Conservation (phyloP, 2,888 invertebrate species). For the Tipula confusa region DNA sequence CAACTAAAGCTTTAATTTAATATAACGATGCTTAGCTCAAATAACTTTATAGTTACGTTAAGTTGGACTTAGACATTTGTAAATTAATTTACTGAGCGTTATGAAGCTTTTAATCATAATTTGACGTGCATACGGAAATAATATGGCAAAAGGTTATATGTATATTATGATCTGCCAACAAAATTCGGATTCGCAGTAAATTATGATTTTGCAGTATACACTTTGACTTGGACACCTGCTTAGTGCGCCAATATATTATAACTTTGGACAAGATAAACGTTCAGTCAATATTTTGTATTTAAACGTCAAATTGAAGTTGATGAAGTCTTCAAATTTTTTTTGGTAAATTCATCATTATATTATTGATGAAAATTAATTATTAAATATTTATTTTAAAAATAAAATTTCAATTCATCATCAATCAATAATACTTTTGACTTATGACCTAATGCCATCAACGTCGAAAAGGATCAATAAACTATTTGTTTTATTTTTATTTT, state of each 20-base stretch:
- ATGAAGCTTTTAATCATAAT: not conserved
- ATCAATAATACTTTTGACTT: slow-evolving; percentile 1
- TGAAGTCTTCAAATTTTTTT: not conserved
- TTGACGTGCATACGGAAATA: not conserved
- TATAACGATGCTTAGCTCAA: too few relatives aligned
- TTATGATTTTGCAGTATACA: not conserved
- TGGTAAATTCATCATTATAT: not conserved
- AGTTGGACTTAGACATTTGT: too few relatives aligned
- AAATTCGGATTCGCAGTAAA: not conserved
- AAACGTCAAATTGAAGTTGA: not conserved
- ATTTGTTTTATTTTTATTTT: not conserved
- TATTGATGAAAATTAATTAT: slow-evolving; percentile 3
- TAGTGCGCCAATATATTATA: not conserved
- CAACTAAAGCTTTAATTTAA: too few relatives aligned
- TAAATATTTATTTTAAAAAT: not conserved
- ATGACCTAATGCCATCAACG: not conserved
- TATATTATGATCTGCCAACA: not conserved
- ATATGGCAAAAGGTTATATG: not conserved
- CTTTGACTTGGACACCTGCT: not conserved
- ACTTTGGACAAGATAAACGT: not conserved
- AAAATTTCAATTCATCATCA: not conserved
- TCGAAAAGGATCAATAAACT: slow-evolving; percentile 3
- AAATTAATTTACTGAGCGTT: too few relatives aligned
- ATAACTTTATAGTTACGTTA: too few relatives aligned
- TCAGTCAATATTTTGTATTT: not conserved